These are phyloP conservation scores for Omphaloscelis lunosa DNA, from an alignment of 2,888 invertebrate genomes.

Conservation along the genomic window DNA sequence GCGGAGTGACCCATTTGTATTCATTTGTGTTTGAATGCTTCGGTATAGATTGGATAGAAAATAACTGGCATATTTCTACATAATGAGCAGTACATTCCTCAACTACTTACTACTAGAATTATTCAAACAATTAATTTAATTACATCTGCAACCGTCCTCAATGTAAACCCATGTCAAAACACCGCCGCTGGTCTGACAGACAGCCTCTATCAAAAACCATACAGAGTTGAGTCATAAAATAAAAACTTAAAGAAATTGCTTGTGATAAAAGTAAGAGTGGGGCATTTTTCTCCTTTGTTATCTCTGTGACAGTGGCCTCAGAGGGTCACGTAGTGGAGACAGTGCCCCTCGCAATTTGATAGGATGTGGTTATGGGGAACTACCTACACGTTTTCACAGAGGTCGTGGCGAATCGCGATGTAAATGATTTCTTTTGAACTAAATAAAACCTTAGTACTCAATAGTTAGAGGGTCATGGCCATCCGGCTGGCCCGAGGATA, in stretches of 20 bases:
- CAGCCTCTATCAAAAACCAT: conserved; percentile 59
- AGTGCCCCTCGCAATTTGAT: conserved; percentile 20
- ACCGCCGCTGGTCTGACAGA: conserved; percentile 46
- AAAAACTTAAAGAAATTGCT: conserved; percentile 67
- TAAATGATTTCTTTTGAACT: background rate
- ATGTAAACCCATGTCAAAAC: conserved; percentile 59
- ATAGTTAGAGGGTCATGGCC: too few species aligned
- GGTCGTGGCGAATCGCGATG: background rate
- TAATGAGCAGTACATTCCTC: conserved; percentile 20
- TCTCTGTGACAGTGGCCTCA: conserved; percentile 52
- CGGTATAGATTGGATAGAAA: conserved; percentile 11
- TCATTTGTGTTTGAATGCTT: background rate
- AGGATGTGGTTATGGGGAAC: background rate
- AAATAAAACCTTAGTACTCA: background rate
- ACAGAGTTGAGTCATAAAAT: conserved; percentile 59
- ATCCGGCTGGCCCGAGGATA: too few species aligned
- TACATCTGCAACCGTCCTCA: conserved; percentile 61
- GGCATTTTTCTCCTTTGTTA: conserved; percentile 68
- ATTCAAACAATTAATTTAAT: conserved; percentile 61
- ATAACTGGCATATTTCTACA: conserved; percentile 15
- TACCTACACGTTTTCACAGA: conserved; percentile 12
- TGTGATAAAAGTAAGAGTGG: conserved; percentile 69
- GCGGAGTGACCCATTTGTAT: too few species aligned
- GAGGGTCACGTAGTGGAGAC: conserved; percentile 24
- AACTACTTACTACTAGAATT: conserved; percentile 34